Evolutionary conservation across 2,888 invertebrate species (phyloP).

Genomic region (Drosophila conformis): DNA sequence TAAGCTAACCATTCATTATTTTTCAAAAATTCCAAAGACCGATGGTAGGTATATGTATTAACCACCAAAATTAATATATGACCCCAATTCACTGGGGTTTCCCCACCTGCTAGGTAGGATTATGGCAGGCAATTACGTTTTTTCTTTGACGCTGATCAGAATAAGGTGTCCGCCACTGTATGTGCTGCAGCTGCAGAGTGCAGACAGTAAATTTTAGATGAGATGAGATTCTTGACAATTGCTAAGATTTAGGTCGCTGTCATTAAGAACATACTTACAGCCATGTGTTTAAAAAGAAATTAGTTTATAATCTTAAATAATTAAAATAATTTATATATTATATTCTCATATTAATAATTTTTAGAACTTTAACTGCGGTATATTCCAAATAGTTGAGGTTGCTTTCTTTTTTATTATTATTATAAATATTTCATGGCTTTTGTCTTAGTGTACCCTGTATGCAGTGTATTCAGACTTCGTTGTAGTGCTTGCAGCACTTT

Average conservation of each 20-base stretch:
- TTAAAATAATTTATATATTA: not conserved
- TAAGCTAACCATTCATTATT: too few species aligned
- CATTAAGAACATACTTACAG: not conserved
- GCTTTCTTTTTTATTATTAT: not conserved
- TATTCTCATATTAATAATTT: not conserved
- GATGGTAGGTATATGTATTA: too few species aligned
- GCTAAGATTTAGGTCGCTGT: not conserved
- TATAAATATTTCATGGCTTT: not conserved
- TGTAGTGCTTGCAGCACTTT: not conserved
- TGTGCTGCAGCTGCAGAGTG: too few species aligned
- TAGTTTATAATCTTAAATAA: not conserved
- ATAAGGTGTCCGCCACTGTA: too few species aligned
- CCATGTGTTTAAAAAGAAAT: not conserved
- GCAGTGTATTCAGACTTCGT: slow-evolving; percentile 8
- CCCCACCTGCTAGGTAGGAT: too few species aligned
- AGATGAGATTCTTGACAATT: not conserved
- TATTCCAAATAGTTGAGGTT: not conserved
- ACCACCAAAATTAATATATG: too few species aligned
- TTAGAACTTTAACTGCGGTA: not conserved
- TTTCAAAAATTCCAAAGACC: too few species aligned
- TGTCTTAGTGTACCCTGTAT: not conserved
- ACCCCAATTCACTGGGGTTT: too few species aligned
- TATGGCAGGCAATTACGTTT: too few species aligned
- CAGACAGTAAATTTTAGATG: not conserved
- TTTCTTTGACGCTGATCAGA: too few species aligned